Evolutionary conservation across 2,797 vertebrate species (phyloP).

Genomic region (Acanthurus tractus): DNA sequence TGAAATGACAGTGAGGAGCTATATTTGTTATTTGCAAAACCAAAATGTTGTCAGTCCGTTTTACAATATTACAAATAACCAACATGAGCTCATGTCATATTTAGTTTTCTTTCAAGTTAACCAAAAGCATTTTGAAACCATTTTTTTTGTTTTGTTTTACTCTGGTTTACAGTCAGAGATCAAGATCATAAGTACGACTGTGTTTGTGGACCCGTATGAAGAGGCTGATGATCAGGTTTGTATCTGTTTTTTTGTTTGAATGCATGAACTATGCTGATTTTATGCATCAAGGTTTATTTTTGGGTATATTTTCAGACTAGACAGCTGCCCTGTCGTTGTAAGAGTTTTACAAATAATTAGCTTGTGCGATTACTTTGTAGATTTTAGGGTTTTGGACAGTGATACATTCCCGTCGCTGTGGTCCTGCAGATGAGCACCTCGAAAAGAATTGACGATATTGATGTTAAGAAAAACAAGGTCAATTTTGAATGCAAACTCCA

Average conservation of each 20-base stretch:
- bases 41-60: neutral
- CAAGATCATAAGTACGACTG: constrained; percentile 86
- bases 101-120: neutral
- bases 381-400: neutral
- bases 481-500: too few relatives aligned
- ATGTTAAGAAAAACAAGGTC: too few relatives aligned
- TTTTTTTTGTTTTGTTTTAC: neutral
- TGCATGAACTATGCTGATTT: neutral
- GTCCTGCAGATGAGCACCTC: neutral
- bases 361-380: neutral
- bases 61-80: neutral
- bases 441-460: neutral
- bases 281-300: neutral
- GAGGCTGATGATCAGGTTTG: constrained; percentile 95
- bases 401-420: neutral
- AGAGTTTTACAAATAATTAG: neutral
- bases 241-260: constrained; percentile 16
- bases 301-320: neutral
- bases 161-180: constrained; percentile 89
- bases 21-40: neutral
- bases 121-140: neutral
- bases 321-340: neutral
- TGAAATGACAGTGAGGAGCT: neutral
- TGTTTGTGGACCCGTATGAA: constrained; percentile 97
- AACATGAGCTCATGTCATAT: neutral